Conservation (phyloP, 2,888 invertebrate genomes). For the Lasioglossum vierecki region DNA sequence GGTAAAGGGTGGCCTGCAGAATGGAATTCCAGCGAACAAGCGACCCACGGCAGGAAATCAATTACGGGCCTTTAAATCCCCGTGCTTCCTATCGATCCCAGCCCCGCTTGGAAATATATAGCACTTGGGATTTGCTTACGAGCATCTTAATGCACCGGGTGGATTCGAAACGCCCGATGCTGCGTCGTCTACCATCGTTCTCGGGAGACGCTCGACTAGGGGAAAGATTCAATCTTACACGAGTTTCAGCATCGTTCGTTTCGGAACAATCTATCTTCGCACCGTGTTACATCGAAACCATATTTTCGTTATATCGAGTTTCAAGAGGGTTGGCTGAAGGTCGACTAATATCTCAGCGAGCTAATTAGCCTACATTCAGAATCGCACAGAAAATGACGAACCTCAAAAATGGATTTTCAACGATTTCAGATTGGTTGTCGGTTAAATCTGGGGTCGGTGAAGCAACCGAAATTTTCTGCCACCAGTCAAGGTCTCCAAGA, state of each 20-base stretch:
- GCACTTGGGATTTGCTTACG: conserved; percentile 22
- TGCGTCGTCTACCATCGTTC: not conserved
- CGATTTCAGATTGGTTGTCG: no score
- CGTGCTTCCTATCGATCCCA: conserved; percentile 40
- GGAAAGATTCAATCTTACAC: not conserved
- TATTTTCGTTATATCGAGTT: not conserved
- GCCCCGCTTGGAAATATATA: conserved; percentile 1
- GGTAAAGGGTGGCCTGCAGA: conserved; percentile 42
- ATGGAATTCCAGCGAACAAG: conserved; percentile 25
- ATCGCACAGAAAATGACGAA: not conserved
- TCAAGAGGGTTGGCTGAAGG: not conserved
- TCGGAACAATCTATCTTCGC: not conserved
- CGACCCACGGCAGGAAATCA: conserved; percentile 36
- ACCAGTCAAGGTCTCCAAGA: not conserved
- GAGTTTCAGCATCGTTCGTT: not conserved
- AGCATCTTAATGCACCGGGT: conserved; percentile 21
- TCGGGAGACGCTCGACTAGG: not conserved
- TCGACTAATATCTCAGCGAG: not conserved
- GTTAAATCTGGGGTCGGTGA: no score
- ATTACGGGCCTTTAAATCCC: conserved; percentile 44
- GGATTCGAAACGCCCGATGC: not conserved
- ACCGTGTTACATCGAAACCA: no score
- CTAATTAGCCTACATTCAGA: no score
- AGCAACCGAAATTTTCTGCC: no score
- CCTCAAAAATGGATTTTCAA: not conserved